These are phyloP conservation scores for Selene dorsalis DNA, from an alignment of 2,797 vertebrate genomes.

Conservation along the genomic window DNA sequence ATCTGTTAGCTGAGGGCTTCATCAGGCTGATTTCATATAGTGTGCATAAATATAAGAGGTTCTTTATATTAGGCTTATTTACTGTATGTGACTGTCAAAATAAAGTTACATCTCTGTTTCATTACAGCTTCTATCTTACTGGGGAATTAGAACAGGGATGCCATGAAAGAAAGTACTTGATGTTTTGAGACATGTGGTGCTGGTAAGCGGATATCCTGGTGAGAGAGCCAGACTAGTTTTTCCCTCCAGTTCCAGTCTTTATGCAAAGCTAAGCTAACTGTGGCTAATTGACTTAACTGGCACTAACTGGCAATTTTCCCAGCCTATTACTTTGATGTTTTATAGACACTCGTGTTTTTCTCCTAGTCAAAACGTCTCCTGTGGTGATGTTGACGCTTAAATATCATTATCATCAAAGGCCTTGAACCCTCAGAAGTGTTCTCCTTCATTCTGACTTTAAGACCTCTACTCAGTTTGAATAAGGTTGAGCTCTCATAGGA, in stretches of 20 bases:
- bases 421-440: too few species aligned
- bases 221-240: too few species aligned
- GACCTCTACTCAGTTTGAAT: not conserved
- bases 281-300: too few species aligned
- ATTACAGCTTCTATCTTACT: not conserved
- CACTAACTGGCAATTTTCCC: not conserved
- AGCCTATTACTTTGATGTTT: not conserved
- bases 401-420: too few species aligned
- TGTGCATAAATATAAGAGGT: not conserved
- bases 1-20: not conserved
- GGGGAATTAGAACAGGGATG: not conserved
- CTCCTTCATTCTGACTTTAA: too few species aligned
- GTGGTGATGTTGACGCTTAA: too few species aligned
- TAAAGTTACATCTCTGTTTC: not conserved
- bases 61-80: not conserved
- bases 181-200: not conserved
- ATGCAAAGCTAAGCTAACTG: not conserved
- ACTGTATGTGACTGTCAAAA: not conserved
- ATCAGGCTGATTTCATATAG: not conserved
- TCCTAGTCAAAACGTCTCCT: too few species aligned
- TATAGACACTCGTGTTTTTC: not conserved
- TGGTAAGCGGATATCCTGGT: not conserved
- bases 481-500: not conserved
- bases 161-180: not conserved
- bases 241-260: not conserved